Conservation (phyloP, 2,888 invertebrate genomes). For the Caenorhabditis sp. region DNA sequence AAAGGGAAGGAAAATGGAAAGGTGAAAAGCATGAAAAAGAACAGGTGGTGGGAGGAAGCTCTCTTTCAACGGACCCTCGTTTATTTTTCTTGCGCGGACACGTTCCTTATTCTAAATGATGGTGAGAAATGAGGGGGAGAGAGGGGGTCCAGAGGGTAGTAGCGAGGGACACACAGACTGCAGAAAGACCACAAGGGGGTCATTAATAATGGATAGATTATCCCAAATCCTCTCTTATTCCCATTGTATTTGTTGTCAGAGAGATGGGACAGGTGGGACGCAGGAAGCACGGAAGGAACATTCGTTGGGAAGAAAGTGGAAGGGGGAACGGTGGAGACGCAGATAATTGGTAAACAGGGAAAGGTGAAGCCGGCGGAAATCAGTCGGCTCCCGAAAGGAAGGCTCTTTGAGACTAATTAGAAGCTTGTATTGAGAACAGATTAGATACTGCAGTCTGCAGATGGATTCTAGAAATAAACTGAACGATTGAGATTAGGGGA, state of each 20-base stretch:
- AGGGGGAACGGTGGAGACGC: neutral
- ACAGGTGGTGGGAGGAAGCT: constrained; percentile 4
- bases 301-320: neutral
- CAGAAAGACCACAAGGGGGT: constrained; percentile 9
- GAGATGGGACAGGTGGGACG: constrained; percentile 35
- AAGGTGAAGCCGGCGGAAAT: too few relatives aligned
- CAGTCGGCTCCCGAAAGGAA: too few relatives aligned
- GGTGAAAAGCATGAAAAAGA: neutral
- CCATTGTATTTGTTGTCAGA: constrained; percentile 42
- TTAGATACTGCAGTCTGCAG: too few relatives aligned
- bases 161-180: constrained; percentile 5
- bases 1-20: neutral
- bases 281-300: too few relatives aligned
- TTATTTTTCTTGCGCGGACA: neutral
- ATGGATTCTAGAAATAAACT: too few relatives aligned
- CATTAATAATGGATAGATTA: constrained; percentile 49
- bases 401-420: too few relatives aligned
- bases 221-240: constrained; percentile 21
- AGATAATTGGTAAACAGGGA: neutral
- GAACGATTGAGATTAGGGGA: too few relatives aligned
- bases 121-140: constrained; percentile 3
- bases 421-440: too few relatives aligned
- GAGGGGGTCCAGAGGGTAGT: neutral
- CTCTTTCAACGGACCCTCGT: neutral
- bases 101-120: too few relatives aligned